phyloP scores from a whole-genome alignment of 1,140 invertebrate genomes.

The Kradibia gibbosae region DNA sequence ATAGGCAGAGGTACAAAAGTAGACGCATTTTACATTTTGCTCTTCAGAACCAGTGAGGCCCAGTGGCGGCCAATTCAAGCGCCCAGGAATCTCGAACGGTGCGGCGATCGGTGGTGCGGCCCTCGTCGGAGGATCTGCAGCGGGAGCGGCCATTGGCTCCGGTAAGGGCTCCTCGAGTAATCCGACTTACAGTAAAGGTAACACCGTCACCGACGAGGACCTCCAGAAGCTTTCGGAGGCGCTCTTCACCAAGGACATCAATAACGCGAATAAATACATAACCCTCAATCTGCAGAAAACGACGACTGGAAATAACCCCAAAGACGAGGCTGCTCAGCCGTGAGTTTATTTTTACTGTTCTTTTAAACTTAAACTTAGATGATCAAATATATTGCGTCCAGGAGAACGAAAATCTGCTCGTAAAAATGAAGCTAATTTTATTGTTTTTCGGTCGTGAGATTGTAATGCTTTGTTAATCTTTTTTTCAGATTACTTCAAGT shows the following conservation, averaged over 20 bases:
- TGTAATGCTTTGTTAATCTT: neutral
- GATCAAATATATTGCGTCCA: neutral
- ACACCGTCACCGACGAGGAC: conserved; percentile 75
- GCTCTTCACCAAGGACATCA: conserved; percentile 80
- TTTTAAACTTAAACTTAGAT: neutral
- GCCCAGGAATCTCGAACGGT: conserved; percentile 30
- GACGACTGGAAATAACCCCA: conserved; percentile 77
- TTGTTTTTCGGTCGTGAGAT: neutral
- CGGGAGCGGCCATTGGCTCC: neutral
- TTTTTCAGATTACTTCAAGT: conserved; percentile 76
- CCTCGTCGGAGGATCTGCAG: conserved; percentile 28
- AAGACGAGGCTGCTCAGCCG: conserved; percentile 83
- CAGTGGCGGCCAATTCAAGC: conserved; percentile 8
- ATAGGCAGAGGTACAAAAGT: too few species aligned
- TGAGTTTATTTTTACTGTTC: conserved; percentile 68
- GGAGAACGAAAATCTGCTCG: neutral
- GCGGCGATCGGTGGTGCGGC: conserved; percentile 43
- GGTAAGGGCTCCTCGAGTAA: conserved; percentile 61
- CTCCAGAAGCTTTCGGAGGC: conserved; percentile 80
- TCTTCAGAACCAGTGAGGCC: neutral
- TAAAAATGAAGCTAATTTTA: neutral
- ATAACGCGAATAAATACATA: conserved; percentile 79
- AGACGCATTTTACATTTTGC: neutral
- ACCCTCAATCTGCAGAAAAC: conserved; percentile 82
- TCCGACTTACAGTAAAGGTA: conserved; percentile 67